These are phyloP conservation scores for Ditula angustiorana DNA, from an alignment of 2,888 invertebrate genomes.

Conservation along the genomic window DNA sequence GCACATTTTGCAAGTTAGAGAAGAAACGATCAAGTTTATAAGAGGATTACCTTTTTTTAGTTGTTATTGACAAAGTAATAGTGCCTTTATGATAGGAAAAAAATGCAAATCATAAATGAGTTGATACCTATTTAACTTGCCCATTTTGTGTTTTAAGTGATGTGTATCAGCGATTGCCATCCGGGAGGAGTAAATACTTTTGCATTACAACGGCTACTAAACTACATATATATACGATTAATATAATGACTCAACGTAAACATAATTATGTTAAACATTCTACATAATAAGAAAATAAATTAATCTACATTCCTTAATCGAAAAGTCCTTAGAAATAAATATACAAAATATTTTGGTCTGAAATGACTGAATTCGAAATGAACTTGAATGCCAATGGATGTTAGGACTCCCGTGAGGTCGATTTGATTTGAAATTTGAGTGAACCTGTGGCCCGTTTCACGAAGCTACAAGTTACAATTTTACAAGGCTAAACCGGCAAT, in stretches of 20 bases:
- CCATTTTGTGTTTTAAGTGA: constrained; percentile 36
- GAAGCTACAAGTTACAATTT: too few relatives aligned
- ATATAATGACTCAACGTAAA: constrained; percentile 59
- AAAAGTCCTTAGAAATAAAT: constrained; percentile 42
- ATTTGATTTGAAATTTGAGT: constrained; percentile 16
- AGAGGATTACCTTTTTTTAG: too few relatives aligned
- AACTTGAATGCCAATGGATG: constrained; percentile 41
- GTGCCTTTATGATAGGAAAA: too few relatives aligned
- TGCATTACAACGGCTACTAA: constrained; percentile 46
- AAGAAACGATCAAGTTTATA: too few relatives aligned
- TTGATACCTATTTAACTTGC: too few relatives aligned
- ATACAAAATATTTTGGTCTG: constrained; percentile 51
- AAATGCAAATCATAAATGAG: too few relatives aligned
- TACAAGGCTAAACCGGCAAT: too few relatives aligned
- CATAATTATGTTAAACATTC: constrained; percentile 46
- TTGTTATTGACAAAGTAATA: too few relatives aligned
- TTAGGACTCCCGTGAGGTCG: constrained; percentile 43
- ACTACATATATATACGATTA: constrained; percentile 50
- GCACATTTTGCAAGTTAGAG: too few relatives aligned
- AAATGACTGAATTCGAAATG: constrained; percentile 49
- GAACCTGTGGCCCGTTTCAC: too few relatives aligned
- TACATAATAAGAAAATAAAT: constrained; percentile 42
- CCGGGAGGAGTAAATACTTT: constrained; percentile 35
- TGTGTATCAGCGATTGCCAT: constrained; percentile 42
- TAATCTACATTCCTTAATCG: constrained; percentile 38